phyloP scores from a whole-genome alignment of 2,113 vertebrate species.

The Peromyscus polionotus region DNA sequence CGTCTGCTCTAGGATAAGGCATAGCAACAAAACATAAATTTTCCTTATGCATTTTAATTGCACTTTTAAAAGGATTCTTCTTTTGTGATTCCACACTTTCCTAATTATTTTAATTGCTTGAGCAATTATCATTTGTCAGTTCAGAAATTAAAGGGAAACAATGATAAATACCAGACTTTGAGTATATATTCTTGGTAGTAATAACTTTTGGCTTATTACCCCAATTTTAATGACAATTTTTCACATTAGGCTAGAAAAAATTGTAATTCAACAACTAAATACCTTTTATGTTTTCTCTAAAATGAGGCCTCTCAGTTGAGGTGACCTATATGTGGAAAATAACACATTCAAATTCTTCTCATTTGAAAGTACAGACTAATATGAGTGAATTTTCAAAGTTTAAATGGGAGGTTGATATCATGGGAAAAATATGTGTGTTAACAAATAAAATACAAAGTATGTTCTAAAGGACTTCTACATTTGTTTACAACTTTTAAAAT shows the following conservation, averaged over 20 bases:
- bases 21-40: slow-evolving; percentile 44
- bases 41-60: slow-evolving; percentile 71
- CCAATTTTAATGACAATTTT: slow-evolving; percentile 68
- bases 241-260: slow-evolving; percentile 52
- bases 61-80: slow-evolving; percentile 62
- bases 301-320: slow-evolving; percentile 29
- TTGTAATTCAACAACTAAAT: slow-evolving; percentile 60
- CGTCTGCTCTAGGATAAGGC: slow-evolving; percentile 45
- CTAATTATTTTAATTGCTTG: slow-evolving; percentile 82
- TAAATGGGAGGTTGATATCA: not conserved
- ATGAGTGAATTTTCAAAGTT: slow-evolving; percentile 14
- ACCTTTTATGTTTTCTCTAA: slow-evolving; percentile 52
- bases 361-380: not conserved
- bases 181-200: slow-evolving; percentile 72
- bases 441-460: slow-evolving; percentile 36
- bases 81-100: slow-evolving; percentile 76
- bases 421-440: not conserved
- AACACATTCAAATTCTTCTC: not conserved
- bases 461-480: not conserved
- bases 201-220: slow-evolving; percentile 75
- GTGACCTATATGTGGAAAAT: slow-evolving; percentile 52
- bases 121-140: slow-evolving; percentile 81
- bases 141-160: slow-evolving; percentile 78
- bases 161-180: slow-evolving; percentile 75
- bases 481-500: slow-evolving; percentile 32